Conservation (phyloP, 2,888 invertebrate genomes). For the Pandemis cinnamomeana region DNA sequence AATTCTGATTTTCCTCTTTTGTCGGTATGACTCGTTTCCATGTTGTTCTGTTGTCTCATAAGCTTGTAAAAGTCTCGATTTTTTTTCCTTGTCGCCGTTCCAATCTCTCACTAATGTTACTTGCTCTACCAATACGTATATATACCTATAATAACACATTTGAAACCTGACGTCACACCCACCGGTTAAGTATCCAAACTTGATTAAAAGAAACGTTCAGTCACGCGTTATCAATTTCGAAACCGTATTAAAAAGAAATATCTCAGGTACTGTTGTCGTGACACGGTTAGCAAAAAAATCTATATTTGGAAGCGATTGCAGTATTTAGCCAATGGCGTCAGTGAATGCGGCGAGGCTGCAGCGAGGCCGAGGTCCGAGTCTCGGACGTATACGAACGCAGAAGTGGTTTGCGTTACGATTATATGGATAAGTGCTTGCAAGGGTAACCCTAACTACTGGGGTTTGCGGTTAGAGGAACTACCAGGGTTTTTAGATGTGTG, state of each 20-base stretch:
- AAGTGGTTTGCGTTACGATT: slow-evolving; percentile 20
- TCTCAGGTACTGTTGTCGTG: slow-evolving; percentile 56
- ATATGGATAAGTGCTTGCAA: slow-evolving; percentile 1
- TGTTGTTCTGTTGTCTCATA: no score
- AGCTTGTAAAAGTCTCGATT: no score
- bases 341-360: slow-evolving; percentile 78
- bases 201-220: slow-evolving; percentile 27
- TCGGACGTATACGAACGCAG: slow-evolving; percentile 50
- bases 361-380: slow-evolving; percentile 72
- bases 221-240: slow-evolving; percentile 37
- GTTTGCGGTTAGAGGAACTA: neutral
- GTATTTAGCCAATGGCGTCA: slow-evolving; percentile 72
- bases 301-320: slow-evolving; percentile 76
- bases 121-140: no score
- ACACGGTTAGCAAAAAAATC: slow-evolving; percentile 68
- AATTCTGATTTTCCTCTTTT: no score
- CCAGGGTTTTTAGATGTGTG: neutral
- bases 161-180: slow-evolving; percentile 5
- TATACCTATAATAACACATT: no score
- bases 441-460: neutral
- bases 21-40: no score
- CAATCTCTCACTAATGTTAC: no score
- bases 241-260: slow-evolving; percentile 41
- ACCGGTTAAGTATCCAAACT: slow-evolving; percentile 7
- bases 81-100: no score